Percentiles rank a stretch among this genome's conserved stretches.
Evolutionary conservation across 1,140 invertebrate genomes (phyloP).

Genomic region (Periplaneta americana): DNA sequence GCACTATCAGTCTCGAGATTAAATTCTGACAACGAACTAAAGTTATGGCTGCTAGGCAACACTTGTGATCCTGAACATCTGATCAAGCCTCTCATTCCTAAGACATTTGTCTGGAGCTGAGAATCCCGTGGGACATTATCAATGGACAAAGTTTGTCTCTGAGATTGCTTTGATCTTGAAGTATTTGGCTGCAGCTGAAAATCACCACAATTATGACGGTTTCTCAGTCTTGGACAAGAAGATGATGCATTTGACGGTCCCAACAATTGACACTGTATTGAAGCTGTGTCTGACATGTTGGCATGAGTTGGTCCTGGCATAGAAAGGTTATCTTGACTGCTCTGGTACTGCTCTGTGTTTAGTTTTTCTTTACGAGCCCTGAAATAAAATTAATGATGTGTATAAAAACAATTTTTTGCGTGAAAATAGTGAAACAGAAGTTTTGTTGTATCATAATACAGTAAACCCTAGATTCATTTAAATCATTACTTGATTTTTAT

Average conservation of each 20-base stretch:
- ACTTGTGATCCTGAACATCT: neutral
- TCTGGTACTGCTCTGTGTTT: slow-evolving; percentile 13
- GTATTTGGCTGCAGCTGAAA: neutral
- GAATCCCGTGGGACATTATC: neutral
- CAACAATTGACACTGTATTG: neutral
- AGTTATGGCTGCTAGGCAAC: neutral
- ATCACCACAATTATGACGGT: neutral
- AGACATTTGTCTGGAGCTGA: neutral
- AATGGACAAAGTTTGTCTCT: neutral
- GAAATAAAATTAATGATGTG: slow-evolving; percentile 5
- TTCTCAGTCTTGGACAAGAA: neutral
- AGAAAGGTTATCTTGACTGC: neutral
- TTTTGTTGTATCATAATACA: no score
- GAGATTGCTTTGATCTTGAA: neutral
- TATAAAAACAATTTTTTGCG: no score
- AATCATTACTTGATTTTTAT: no score
- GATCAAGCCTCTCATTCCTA: neutral
- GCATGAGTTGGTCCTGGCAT: neutral
- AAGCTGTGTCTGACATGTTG: neutral
- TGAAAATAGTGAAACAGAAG: no score
- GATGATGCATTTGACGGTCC: neutral
- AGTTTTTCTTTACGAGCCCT: slow-evolving; percentile 18
- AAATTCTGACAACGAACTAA: neutral
- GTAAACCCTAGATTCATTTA: no score
- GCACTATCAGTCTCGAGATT: neutral